phyloP scores from a whole-genome alignment of 2,797 vertebrate species.

The Choloepus didactylus region DNA sequence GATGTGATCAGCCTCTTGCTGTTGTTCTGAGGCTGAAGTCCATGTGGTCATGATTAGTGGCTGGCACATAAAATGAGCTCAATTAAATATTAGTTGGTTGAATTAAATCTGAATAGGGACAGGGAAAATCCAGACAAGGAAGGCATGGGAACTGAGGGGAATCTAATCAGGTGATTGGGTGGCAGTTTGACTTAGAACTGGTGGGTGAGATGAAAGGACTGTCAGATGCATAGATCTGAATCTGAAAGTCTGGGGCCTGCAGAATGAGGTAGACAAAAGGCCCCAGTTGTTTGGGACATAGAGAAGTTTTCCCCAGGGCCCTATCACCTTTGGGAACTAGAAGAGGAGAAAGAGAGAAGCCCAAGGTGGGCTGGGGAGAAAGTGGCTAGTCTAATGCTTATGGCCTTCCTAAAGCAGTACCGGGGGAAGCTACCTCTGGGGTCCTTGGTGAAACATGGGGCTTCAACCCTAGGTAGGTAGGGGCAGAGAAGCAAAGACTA shows the following conservation, averaged over 20 bases:
- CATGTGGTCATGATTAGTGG: background rate
- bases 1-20: background rate
- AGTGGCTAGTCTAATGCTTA: background rate
- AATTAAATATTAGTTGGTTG: background rate
- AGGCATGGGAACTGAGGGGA: background rate
- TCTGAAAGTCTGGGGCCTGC: background rate
- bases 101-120: constrained; percentile 1
- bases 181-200: background rate
- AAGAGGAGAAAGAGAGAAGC: background rate
- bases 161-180: background rate
- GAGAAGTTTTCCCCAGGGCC: background rate
- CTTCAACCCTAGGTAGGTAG: background rate
- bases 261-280: background rate
- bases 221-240: background rate
- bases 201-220: background rate
- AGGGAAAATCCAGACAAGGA: constrained; percentile 7
- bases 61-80: background rate
- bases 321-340: background rate
- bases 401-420: background rate
- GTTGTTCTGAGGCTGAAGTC: background rate
- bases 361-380: background rate
- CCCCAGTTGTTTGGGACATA: background rate
- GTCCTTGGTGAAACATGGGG: background rate
- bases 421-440: background rate
- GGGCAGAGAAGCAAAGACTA: background rate